Percentiles rank a stretch among this genome's conserved stretches.
Evolutionary conservation across 2,888 invertebrate genomes (phyloP).

Genomic region (Kuschelorhynchus macadamiae): DNA sequence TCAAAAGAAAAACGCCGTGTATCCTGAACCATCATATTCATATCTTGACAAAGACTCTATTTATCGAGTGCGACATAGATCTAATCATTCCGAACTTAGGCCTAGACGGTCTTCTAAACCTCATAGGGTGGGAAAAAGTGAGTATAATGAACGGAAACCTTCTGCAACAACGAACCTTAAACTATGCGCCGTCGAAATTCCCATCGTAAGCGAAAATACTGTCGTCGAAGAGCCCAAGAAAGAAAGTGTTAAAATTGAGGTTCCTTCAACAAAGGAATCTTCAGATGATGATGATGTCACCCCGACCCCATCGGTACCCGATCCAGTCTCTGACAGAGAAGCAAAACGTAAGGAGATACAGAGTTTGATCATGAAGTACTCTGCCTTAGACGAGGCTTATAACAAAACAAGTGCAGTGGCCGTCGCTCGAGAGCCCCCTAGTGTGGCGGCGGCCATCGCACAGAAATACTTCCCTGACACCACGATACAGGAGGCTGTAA

Average conservation of each 20-base stretch:
- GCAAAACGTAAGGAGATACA: conserved; percentile 87
- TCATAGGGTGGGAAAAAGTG: conserved; percentile 76
- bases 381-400: conserved; percentile 82
- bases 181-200: conserved; percentile 72
- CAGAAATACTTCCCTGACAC: conserved; percentile 65
- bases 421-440: conserved; percentile 56
- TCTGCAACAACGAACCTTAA: conserved; percentile 68
- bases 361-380: conserved; percentile 86
- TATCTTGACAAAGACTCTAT: conserved; percentile 64
- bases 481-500: conserved; percentile 64
- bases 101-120: conserved; percentile 69
- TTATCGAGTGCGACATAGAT: conserved; percentile 64
- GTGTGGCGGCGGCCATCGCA: conserved; percentile 62
- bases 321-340: conserved; percentile 80
- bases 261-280: conserved; percentile 36
- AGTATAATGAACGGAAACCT: conserved; percentile 74
- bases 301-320: conserved; percentile 68
- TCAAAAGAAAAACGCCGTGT: conserved; percentile 52
- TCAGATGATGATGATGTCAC: conserved; percentile 68
- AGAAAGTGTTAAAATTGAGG: conserved; percentile 43
- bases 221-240: conserved; percentile 12
- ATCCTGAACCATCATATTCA: conserved; percentile 65
- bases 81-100: conserved; percentile 65
- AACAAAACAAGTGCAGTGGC: conserved; percentile 68
- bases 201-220: conserved; percentile 35